Conservation (phyloP, 2,797 vertebrate species). For the Graptemys geographica region DNA sequence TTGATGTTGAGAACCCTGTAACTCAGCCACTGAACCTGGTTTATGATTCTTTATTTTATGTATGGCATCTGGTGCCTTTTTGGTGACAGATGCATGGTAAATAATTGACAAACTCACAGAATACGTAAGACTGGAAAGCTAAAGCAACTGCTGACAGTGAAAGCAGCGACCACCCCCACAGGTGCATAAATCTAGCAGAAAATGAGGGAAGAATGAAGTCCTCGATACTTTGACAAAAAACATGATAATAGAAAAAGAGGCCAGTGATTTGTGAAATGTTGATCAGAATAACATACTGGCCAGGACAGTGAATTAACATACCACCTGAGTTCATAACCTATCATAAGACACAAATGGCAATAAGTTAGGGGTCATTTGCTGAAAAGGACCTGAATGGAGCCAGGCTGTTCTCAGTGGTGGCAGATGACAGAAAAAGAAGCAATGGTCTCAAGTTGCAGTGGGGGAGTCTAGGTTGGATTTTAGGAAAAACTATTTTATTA, state of each 20-base stretch:
- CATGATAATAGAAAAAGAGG: not conserved
- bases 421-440: too few species aligned
- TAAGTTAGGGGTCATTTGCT: not conserved
- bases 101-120: not conserved
- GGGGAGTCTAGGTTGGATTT: too few species aligned
- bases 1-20: not conserved
- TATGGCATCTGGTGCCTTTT: not conserved
- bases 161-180: not conserved
- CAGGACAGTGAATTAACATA: not conserved
- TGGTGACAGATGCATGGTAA: not conserved
- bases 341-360: not conserved
- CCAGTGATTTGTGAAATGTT: not conserved
- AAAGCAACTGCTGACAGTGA: not conserved
- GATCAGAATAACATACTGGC: not conserved
- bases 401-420: too few species aligned
- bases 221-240: not conserved
- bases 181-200: not conserved
- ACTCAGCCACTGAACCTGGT: not conserved
- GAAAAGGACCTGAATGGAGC: too few species aligned
- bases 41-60: not conserved
- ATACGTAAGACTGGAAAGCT: not conserved
- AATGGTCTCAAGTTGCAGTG: too few species aligned
- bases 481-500: too few species aligned
- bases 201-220: not conserved
- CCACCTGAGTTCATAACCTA: not conserved